Percentiles rank a stretch among this genome's conserved stretches.
Conservation (phyloP, 1,140 invertebrate species). For the Diprion similis region DNA sequence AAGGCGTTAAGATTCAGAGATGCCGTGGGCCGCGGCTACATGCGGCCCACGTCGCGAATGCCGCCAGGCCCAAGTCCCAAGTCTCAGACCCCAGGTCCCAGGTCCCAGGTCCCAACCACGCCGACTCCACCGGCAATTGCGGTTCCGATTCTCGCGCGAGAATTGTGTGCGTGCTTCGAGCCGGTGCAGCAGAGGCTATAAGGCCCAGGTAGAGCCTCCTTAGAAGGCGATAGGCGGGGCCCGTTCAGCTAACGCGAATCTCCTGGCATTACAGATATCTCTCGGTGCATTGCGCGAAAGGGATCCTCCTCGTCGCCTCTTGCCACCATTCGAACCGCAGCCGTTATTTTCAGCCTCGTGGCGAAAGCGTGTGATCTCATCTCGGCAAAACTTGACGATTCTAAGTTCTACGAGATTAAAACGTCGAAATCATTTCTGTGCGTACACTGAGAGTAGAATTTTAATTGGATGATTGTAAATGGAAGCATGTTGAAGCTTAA, state of each 20-base stretch:
- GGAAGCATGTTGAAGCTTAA: too few relatives aligned
- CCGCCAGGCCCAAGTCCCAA: background rate
- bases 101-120: background rate
- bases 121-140: too few relatives aligned
- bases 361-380: too few relatives aligned
- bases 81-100: background rate
- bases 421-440: too few relatives aligned
- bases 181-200: too few relatives aligned
- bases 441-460: too few relatives aligned
- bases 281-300: background rate
- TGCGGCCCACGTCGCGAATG: background rate
- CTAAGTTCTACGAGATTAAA: too few relatives aligned
- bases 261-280: background rate
- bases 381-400: too few relatives aligned
- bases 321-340: background rate
- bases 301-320: background rate
- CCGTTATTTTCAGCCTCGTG: too few relatives aligned
- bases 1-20: background rate
- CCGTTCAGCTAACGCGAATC: background rate
- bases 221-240: background rate
- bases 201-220: background rate
- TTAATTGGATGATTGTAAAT: too few relatives aligned
- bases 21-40: constrained; percentile 1
- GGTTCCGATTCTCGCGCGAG: too few relatives aligned
- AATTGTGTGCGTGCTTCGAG: too few relatives aligned